Base-by-base conservation (phyloP, 2,113 vertebrate genomes). In the Ochotona princeps region DNA sequence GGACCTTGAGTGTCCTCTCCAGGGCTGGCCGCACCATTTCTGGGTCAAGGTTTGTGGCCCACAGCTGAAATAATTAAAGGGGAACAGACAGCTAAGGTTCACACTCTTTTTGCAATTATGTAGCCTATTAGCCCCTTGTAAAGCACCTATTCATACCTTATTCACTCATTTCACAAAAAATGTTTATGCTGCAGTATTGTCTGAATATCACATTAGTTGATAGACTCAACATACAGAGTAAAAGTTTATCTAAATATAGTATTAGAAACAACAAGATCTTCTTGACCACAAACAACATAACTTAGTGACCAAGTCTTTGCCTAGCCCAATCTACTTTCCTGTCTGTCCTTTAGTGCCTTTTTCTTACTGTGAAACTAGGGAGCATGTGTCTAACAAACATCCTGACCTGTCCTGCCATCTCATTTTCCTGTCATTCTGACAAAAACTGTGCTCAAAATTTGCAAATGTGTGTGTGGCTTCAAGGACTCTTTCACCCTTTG, bases 21-120 rank as follows among this genome's bases (percentile, higher is more conserved):
- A 99, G 96, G 0, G 98, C 91, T 5, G 99, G 99, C 20, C 98
- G 98, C 54, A 99, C 99, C 92, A 99, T 72, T 90, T 99, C 98
- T 9, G 99, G 99, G 0, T 97, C 98, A 9, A 98, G 98, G 81
- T 98, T 98, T 15, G 99, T 99, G 88, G 98, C 98, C 99, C 99
- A 99, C n/a, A 99, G 97, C 99, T 99, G 93, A 32, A 83, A 84
- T 28, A 84, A 94, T 93, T 51, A 61, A 96, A 12, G 87, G 85
- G 18, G 21, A 5, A 35, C 7, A 89, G 38, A 44, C 6, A 44
- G 6, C 4, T 6, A 44, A 44, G 38, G 38, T 44, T 44, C 38
- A 44, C 6, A 44, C 38, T 44, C 38, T 44, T 44, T 44, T 44
- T 44, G 6, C 38, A 44, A 6, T 44, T 44, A 44, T 44, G 38